Evolutionary conservation across 2,113 vertebrate species (phyloP).

Genomic region (Microcebus lehilahytsara): DNA sequence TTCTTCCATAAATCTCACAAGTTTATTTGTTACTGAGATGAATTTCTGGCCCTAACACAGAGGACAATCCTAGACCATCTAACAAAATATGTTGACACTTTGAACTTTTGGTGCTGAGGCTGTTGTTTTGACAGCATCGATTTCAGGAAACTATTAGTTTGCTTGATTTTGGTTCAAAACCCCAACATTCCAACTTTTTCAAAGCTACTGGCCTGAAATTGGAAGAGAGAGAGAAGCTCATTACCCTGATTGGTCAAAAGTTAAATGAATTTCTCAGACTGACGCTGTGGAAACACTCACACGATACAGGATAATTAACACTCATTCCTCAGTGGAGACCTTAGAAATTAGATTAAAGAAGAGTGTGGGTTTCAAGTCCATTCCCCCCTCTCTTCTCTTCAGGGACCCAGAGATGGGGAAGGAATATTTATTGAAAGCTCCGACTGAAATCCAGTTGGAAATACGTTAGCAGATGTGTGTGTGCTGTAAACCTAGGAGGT

Average conservation of each 20-base stretch:
- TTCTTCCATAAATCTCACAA: neutral
- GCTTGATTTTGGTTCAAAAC: slow-evolving; percentile 33
- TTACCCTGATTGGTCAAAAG: neutral
- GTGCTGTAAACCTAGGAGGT: neutral
- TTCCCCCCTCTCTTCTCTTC: neutral
- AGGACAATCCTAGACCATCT: neutral
- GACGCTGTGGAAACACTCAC: neutral
- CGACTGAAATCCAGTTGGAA: neutral
- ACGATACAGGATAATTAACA: slow-evolving; percentile 53
- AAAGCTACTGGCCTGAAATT: slow-evolving; percentile 40
- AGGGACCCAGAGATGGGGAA: neutral
- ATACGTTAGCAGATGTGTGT: neutral
- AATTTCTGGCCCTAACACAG: neutral
- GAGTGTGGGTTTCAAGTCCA: neutral
- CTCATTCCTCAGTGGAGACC: slow-evolving; percentile 33
- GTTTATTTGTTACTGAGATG: neutral
- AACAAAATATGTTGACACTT: neutral
- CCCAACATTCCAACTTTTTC: neutral
- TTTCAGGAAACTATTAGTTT: slow-evolving; percentile 42
- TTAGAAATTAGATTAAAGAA: slow-evolving; percentile 49
- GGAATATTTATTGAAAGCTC: neutral
- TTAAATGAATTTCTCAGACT: slow-evolving; percentile 54
- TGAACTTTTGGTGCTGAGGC: neutral
- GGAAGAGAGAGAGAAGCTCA: slow-evolving; percentile 7
- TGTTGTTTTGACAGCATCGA: slow-evolving; percentile 10